Conservation (phyloP, 2,113 vertebrate genomes). For the Oncorhynchus keta region DNA sequence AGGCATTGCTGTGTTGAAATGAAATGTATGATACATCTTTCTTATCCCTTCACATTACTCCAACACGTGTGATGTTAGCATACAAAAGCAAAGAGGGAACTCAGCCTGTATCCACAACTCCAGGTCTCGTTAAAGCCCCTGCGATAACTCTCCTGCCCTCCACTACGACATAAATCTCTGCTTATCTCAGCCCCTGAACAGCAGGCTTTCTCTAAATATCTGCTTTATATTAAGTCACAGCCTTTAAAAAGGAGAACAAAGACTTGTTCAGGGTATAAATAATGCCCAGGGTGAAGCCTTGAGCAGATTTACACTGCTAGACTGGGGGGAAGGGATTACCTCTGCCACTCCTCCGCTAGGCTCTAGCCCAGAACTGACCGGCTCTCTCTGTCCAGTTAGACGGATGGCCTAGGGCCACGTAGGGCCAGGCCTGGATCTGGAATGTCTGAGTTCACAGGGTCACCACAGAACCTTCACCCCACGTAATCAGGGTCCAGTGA, state of each 20-base stretch:
- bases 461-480: not conserved
- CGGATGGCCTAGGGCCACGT: not conserved
- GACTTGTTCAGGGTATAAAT: constrained; percentile 27
- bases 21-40: too few species aligned
- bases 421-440: constrained; percentile 1
- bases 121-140: constrained; percentile 15
- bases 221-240: constrained; percentile 35
- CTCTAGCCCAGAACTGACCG: not conserved
- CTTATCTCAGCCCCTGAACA: constrained; percentile 26
- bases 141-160: constrained; percentile 11
- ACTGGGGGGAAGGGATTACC: constrained; percentile 7
- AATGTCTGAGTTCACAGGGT: constrained; percentile 5
- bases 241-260: constrained; percentile 39
- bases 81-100: not conserved
- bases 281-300: constrained; percentile 15
- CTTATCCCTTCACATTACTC: not conserved
- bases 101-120: not conserved
- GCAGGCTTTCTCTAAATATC: constrained; percentile 26
- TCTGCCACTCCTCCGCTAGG: not conserved
- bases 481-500: not conserved
- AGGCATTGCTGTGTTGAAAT: too few species aligned
- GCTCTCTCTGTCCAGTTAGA: not conserved
- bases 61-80: constrained; percentile 4
- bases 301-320: constrained; percentile 27
- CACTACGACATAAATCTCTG: constrained; percentile 24